A percentile compares a stretch with the other conserved stretches of the same genome.
Evolutionary conservation across 2,113 vertebrate genomes (phyloP).

Genomic region (Cynoglossus semilaevis): DNA sequence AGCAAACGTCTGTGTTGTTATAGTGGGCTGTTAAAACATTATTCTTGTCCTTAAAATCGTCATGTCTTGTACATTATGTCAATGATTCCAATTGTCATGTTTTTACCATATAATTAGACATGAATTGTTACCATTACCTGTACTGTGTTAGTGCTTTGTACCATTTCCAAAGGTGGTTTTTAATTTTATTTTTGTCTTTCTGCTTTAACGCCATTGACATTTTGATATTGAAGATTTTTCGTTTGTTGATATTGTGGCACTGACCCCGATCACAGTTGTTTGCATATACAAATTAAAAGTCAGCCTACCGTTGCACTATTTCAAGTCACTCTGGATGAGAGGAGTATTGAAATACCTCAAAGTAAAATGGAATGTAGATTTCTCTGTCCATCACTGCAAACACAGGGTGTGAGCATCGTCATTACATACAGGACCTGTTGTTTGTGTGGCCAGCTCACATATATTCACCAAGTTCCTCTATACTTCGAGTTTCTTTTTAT

Average conservation of each 20-base stretch:
- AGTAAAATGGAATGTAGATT: conserved; percentile 18
- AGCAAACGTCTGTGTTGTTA: conserved; percentile 31
- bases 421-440: conserved; percentile 23
- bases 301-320: conserved; percentile 34
- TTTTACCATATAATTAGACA: too few species aligned
- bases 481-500: conserved; percentile 52
- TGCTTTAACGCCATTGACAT: too few species aligned
- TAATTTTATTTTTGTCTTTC: too few species aligned
- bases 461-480: conserved; percentile 35
- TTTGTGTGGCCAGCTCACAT: conserved; percentile 30
- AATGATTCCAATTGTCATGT: too few species aligned
- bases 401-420: conserved; percentile 8
- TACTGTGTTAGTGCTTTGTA: too few species aligned
- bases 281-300: conserved; percentile 48
- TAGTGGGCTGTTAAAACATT: too few species aligned
- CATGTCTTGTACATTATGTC: too few species aligned
- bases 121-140: too few species aligned
- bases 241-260: background rate
- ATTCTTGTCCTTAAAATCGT: too few species aligned
- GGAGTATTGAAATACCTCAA: conserved; percentile 17
- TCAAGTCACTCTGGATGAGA: conserved; percentile 37
- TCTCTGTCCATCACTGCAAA: conserved; percentile 16
- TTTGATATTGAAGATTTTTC: background rate
- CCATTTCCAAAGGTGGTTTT: too few species aligned
- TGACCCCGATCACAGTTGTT: conserved; percentile 15